A percentile compares a stretch with the other conserved stretches of the same genome.
These are phyloP conservation scores for Eublepharis macularius DNA, from an alignment of 2,113 vertebrate genomes.

Conservation along the genomic window DNA sequence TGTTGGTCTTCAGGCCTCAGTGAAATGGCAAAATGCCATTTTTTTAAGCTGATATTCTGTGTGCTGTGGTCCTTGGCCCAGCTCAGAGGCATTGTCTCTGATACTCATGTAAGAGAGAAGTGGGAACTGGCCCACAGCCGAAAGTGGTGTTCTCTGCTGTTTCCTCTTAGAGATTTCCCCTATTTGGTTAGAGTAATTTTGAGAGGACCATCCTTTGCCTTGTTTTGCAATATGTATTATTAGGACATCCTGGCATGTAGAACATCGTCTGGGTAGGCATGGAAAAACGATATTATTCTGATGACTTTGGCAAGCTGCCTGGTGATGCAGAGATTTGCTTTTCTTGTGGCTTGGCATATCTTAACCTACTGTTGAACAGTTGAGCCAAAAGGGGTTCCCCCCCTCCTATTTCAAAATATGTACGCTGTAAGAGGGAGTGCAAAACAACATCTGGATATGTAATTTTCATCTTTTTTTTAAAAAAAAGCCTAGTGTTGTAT, in stretches of 20 bases:
- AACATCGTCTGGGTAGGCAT: background rate
- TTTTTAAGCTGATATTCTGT: background rate
- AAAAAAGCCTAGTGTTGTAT: background rate
- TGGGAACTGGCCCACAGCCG: slow-evolving; percentile 41
- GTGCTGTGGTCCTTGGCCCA: slow-evolving; percentile 31
- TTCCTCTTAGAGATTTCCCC: slow-evolving; percentile 14
- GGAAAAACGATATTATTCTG: slow-evolving; percentile 4
- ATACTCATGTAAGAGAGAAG: background rate
- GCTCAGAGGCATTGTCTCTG: slow-evolving; percentile 8
- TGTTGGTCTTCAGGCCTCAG: background rate
- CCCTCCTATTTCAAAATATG: background rate
- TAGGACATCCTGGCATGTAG: background rate
- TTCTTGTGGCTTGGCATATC: slow-evolving; percentile 28
- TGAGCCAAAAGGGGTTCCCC: slow-evolving; percentile 22
- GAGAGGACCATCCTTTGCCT: background rate
- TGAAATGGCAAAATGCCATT: background rate
- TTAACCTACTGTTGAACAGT: slow-evolving; percentile 10
- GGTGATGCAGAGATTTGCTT: slow-evolving; percentile 20
- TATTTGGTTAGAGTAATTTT: slow-evolving; percentile 29
- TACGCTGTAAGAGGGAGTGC: background rate
- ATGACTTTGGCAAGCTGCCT: background rate
- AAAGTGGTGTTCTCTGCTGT: background rate
- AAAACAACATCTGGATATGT: slow-evolving; percentile 21
- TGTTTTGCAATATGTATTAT: slow-evolving; percentile 33
- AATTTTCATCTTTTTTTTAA: background rate